Conservation (phyloP, 2,113 vertebrate species). For the Pedetes capensis region DNA sequence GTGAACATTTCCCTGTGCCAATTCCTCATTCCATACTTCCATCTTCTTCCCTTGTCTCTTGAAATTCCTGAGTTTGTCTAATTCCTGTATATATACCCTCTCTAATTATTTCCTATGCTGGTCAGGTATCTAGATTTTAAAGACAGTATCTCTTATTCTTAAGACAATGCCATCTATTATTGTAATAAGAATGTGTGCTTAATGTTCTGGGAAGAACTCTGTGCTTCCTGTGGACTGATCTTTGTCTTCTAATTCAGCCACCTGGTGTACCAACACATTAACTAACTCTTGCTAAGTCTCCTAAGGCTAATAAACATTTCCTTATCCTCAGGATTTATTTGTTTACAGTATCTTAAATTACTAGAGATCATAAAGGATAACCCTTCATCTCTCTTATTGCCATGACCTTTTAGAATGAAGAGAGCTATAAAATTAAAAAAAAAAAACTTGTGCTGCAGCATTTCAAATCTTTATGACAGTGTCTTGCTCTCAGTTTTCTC, state of each 20-base stretch:
- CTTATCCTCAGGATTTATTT: constrained; percentile 78
- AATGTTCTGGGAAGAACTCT: constrained; percentile 48
- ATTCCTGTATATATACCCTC: background rate
- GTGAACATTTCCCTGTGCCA: background rate
- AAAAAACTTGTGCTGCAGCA: constrained; percentile 27
- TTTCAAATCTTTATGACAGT: constrained; percentile 80
- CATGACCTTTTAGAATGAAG: constrained; percentile 81
- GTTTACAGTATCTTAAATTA: constrained; percentile 82
- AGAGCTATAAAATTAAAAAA: constrained; percentile 69
- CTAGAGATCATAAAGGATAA: constrained; percentile 80
- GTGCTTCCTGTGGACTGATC: constrained; percentile 31
- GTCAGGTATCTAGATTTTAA: constrained; percentile 13
- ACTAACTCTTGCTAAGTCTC: constrained; percentile 61
- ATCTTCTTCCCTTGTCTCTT: background rate
- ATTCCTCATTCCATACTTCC: background rate
- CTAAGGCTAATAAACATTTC: constrained; percentile 80
- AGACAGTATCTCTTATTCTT: constrained; percentile 45
- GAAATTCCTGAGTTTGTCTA: background rate
- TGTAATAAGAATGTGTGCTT: background rate
- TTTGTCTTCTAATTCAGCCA: constrained; percentile 68
- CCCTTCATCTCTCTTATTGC: constrained; percentile 70
- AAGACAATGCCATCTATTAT: background rate
- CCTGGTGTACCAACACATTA: constrained; percentile 50
- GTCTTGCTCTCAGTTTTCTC: constrained; percentile 74
- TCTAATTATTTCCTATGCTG: background rate